Base-by-base conservation (phyloP, 2,888 invertebrate genomes). In the Trichogramma evanescens region DNA sequence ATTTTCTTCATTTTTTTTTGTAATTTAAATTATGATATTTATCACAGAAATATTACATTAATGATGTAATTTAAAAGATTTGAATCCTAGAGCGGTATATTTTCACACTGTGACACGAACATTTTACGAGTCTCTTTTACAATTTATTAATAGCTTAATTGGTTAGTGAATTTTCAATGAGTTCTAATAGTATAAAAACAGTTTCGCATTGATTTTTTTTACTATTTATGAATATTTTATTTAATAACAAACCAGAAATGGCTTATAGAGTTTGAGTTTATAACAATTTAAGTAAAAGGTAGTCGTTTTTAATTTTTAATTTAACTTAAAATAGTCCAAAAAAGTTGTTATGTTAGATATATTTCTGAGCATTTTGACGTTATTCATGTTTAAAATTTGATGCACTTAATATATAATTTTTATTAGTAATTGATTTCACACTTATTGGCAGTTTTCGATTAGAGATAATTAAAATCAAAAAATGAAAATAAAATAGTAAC, bases 31-130 rank as follows among this genome's bases (percentile, higher is more conserved):
- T 44, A 6, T 54, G 5, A 52, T 57, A 54, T 75, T 74, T 76
- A 76, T 76, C 76, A 76, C 76, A 76, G 76, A 75, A 76, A 75
- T 75, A 76, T 26, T 26, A 45, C 45, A 9, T 45, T 45, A 45
- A 45, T 9, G n/a, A 45, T 9, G n/a, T 9, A 45, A 45, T 45
- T 9, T 9, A 45, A 9, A 45, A 45, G n/a, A 45, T 45, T 45
- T 45, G 45, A 45, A 9, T 9, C n/a, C 8, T 45, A 9, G 8
- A 9, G n/a, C 45, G n/a, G 8, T 45, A 45, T 45, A 9, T 45
- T 9, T 45, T 45, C 8, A 9, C 8, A 45, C 9, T 9, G n/a
- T 9, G n/a, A 45, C n/a, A 9, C n/a, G n/a, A 9, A 9, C n/a
- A 45, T 45, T 45, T 45, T 45, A 45, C 45, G 45, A 8, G 45